Conservation (phyloP, 2,113 vertebrate species). For the Hyperoodon ampullatus region DNA sequence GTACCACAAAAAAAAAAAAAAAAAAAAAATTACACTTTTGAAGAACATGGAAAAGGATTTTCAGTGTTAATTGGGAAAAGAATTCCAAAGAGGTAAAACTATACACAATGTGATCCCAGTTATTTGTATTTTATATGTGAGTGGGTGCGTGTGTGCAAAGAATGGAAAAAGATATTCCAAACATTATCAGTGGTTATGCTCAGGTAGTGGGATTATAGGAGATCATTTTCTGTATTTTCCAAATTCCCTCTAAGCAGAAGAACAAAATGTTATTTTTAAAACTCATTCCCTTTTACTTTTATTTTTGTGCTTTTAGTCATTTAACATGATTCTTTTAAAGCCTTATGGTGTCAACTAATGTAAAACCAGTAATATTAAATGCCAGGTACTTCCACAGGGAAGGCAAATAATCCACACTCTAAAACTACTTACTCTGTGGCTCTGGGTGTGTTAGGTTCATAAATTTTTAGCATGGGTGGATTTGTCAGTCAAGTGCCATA, state of each 20-base stretch:
- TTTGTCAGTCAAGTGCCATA: background rate
- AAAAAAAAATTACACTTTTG: background rate
- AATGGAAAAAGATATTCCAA: background rate
- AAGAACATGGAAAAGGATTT: background rate
- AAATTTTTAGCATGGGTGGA: background rate
- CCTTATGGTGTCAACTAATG: background rate
- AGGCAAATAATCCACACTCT: background rate
- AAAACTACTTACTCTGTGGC: background rate
- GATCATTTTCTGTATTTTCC: background rate
- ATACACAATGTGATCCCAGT: background rate
- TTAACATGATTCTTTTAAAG: slow-evolving; percentile 15
- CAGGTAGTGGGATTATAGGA: background rate
- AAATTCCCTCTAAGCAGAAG: background rate
- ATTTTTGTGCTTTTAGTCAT: background rate
- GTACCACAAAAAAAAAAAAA: background rate
- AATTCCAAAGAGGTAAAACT: background rate
- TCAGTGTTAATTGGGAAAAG: background rate
- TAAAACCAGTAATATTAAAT: background rate
- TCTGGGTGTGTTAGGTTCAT: background rate
- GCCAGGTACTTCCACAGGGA: background rate
- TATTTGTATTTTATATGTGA: background rate
- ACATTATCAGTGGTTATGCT: background rate
- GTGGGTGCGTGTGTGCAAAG: background rate
- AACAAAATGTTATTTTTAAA: background rate
- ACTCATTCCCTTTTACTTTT: background rate